These are phyloP conservation scores for Buteo buteo DNA, from an alignment of 2,113 vertebrate genomes.

Conservation along the genomic window DNA sequence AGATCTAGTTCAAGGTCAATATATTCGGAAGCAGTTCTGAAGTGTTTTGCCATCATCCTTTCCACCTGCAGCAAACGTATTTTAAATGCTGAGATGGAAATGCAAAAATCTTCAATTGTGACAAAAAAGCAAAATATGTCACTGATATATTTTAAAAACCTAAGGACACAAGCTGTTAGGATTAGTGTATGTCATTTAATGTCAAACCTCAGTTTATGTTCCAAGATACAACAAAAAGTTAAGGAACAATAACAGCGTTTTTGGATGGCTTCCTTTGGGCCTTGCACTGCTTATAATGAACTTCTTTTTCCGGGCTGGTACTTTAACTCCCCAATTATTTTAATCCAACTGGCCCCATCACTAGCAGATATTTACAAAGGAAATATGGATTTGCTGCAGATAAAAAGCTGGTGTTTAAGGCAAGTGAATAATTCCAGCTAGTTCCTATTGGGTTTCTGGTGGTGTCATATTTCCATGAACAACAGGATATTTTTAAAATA, in stretches of 20 bases:
- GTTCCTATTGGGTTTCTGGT: neutral
- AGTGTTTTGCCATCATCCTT: neutral
- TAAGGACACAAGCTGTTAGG: neutral
- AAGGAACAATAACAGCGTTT: neutral
- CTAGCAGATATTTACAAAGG: neutral
- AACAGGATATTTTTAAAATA: slow-evolving; percentile 11
- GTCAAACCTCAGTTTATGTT: neutral
- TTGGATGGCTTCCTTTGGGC: neutral
- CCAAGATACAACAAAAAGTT: neutral
- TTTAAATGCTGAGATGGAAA: neutral
- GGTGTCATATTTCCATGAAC: slow-evolving; percentile 32
- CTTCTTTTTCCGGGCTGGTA: neutral
- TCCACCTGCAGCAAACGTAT: neutral
- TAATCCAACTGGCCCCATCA: neutral
- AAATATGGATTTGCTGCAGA: neutral
- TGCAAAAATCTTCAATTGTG: neutral
- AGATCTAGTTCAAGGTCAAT: neutral
- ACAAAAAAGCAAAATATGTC: neutral
- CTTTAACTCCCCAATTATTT: neutral
- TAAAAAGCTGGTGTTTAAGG: neutral
- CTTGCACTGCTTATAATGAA: neutral
- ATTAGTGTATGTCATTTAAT: neutral
- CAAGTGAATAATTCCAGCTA: slow-evolving; percentile 22
- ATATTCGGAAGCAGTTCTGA: neutral
- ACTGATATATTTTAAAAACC: neutral